A percentile compares a stretch with the other conserved stretches of the same genome.
Evolutionary conservation across 2,113 vertebrate genomes (phyloP).

Genomic region (Cryptomyrus ogoouensis): DNA sequence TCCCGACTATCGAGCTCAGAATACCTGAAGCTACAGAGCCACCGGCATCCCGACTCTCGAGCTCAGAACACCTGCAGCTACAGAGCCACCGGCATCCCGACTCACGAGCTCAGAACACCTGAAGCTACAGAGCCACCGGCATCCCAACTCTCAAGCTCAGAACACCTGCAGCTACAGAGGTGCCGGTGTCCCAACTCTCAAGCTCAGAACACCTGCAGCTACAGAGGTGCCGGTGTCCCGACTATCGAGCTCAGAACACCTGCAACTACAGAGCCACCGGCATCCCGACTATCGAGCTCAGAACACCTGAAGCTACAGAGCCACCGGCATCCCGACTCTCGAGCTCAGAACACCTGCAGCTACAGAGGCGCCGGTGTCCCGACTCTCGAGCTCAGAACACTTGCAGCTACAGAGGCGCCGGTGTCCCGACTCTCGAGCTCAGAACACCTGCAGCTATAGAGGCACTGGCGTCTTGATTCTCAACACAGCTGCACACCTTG

Average conservation of each 20-base stretch:
- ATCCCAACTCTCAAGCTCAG: background rate
- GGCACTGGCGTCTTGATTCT: conserved; percentile 43
- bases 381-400: conserved; percentile 65
- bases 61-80: background rate
- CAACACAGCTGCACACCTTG: conserved; percentile 66
- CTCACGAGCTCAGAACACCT: background rate
- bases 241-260: background rate
- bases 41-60: conserved; percentile 66
- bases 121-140: too few species aligned
- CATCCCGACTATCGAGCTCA: conserved; percentile 69
- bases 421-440: conserved; percentile 74
- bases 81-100: too few species aligned
- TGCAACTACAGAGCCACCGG: background rate
- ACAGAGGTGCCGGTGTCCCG: too few species aligned
- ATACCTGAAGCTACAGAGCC: background rate
- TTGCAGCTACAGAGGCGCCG: background rate
- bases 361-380: too few species aligned
- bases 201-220: background rate
- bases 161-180: background rate
- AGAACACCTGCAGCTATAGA: conserved; percentile 81
- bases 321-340: conserved; percentile 59
- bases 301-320: background rate
- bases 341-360: conserved; percentile 32
- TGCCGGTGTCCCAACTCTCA: too few species aligned
- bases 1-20: background rate